Evolutionary conservation across 2,797 vertebrate genomes (phyloP).

Genomic region (Pangasius macronema): DNA sequence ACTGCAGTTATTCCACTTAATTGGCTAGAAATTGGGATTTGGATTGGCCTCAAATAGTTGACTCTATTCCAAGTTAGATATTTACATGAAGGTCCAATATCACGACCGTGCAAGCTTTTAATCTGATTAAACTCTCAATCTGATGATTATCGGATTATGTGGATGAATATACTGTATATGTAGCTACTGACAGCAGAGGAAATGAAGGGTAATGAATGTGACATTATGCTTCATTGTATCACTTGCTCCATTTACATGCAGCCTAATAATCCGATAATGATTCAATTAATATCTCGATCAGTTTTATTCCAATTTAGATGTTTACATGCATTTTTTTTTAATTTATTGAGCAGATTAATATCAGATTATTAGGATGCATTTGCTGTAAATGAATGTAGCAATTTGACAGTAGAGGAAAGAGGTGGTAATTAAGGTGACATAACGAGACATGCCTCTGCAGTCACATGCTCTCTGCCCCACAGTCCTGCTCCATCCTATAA

Average conservation of each 20-base stretch:
- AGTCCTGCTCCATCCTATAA: slow-evolving; percentile 33
- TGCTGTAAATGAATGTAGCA: neutral
- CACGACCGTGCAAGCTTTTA: neutral
- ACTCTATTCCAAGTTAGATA: neutral
- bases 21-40: neutral
- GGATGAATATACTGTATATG: neutral
- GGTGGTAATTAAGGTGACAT: slow-evolving; percentile 47
- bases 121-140: neutral
- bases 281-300: neutral
- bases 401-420: neutral
- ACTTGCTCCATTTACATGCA: neutral
- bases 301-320: neutral
- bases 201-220: neutral
- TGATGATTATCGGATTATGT: neutral
- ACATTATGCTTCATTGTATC: neutral
- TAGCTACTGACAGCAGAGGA: neutral
- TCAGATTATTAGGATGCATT: neutral
- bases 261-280: neutral
- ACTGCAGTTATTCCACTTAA: neutral
- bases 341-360: neutral
- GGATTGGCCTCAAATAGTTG: neutral
- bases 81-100: neutral
- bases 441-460: slow-evolving; percentile 23
- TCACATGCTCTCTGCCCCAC: slow-evolving; percentile 29
- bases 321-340: neutral